These are phyloP conservation scores for Boulengeromyrus knoepffleri DNA, from an alignment of 2,113 vertebrate genomes.

Conservation along the genomic window DNA sequence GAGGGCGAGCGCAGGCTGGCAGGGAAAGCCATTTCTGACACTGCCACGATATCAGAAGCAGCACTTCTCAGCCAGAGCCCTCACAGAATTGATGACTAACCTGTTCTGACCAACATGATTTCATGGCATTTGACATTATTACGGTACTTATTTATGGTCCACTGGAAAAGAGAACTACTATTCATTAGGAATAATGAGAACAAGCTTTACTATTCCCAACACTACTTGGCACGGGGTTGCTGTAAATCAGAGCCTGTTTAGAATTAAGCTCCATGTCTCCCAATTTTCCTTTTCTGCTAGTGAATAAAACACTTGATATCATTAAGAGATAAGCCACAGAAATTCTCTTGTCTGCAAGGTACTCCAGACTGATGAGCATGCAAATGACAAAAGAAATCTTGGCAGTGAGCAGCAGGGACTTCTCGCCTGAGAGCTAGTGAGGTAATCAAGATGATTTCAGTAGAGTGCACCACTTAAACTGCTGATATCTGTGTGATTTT, in stretches of 20 bases:
- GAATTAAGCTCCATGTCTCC: neutral
- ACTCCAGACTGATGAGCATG: neutral
- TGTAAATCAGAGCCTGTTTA: neutral
- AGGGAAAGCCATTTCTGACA: neutral
- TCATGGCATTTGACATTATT: slow-evolving; percentile 16
- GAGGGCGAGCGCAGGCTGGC: neutral
- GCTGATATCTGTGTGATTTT: neutral
- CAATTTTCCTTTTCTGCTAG: neutral
- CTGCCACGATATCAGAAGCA: neutral
- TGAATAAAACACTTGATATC: neutral
- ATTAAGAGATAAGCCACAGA: neutral
- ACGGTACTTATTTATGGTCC: slow-evolving; percentile 11
- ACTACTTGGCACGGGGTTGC: neutral
- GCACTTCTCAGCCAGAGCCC: neutral
- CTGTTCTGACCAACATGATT: neutral
- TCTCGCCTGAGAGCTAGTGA: neutral
- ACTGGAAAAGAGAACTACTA: slow-evolving; percentile 9
- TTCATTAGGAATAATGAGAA: slow-evolving; percentile 5
- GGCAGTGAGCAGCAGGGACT: neutral
- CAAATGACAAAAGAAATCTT: neutral
- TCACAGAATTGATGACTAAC: neutral
- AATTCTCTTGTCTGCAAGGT: neutral
- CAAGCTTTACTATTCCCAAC: neutral
- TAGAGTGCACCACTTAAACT: neutral
- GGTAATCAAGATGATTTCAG: neutral